Base-by-base conservation (phyloP, 2,888 invertebrate genomes). In the Petrolisthes cinctipes region DNA sequence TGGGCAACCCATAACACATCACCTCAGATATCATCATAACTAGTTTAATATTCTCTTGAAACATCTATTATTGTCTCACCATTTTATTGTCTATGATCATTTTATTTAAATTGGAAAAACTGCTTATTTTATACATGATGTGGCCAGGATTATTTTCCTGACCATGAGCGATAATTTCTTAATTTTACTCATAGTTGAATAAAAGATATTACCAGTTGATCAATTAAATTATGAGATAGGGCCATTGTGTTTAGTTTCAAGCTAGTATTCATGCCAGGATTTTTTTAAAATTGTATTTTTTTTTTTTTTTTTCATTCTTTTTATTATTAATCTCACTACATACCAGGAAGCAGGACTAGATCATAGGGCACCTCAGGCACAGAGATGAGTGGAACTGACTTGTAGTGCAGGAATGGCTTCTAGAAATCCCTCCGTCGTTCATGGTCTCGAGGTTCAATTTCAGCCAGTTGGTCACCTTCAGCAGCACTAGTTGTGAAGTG, bases 11-110 rank as follows among this genome's bases (percentile, higher is more conserved):
- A 84, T 83, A 88, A 88, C 87, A 88, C 87, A 88, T 84, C 83
- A 88, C 87, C 87, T 88, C 87, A 88, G 73, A 88, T 84, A 88
- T 84, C 84, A 86, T 86, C 86, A 88, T 84, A 79, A 75, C 87
- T 88, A 88, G 87, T 88, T 88, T 88, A 88, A 80, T 84, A 84
- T 88, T 81, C 83, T 88, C 61, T 73, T 73, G 82, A 54, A 80
- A 84, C 81, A 75, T 88, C 84, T 86, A 75, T 86, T 82, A 68
- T 61, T 88, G 81, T 88, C 81, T 79, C 23, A 75, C 73, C 83
- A 61, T 84, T 83, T 61, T 87, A 83, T 87, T 84, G 61, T 80
- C 82, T 82, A 82, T 23, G 78, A 68, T 82, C 76, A 82, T 75
- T 83, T 86, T 82, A 66, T 82, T 71, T 71, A 71, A 53, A 83